Evolutionary conservation across 2,888 invertebrate genomes (phyloP), one percentile per base, ranked within the genome.

Genomic region (Diadegma fenestrale): DNA sequence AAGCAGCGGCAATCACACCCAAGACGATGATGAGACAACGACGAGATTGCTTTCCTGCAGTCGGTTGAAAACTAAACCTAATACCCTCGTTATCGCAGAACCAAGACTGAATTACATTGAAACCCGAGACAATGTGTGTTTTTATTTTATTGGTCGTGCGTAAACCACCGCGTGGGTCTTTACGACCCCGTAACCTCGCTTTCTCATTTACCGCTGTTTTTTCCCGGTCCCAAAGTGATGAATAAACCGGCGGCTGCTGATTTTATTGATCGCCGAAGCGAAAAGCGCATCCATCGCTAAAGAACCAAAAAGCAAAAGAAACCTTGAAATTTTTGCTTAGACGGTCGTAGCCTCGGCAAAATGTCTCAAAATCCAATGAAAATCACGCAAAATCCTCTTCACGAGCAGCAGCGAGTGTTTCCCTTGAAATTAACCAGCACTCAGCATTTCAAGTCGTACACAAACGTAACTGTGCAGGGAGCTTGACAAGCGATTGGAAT

Each of bases 31-130:
- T 72, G 72, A 80, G 68, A 79, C 73, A 79, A 64, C 76, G 75
- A 80, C 69, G 80, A 80, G 75, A 84, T 84, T 84, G 79, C 83
- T n/a, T 43, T n/a, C n/a, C 54, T 22, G 54, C n/a, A 84, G 83
- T 64, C 75, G 71, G 72, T 77, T 68, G 37, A 54, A 76, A 80
- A 76, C 69, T 41, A 63, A 75, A 73, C 22, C 12, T 58, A 26
- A 58, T 58, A 58, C 26, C 54, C 4, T 58, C 12, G 14, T 26
- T 26, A 58, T 26, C 26, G 26, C 54, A 26, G 3, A 14, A 5
- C 54, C 26, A 58, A 12, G 12, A 22, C 22, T 26, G 26, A 22
- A 58, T 58, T 26, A 22, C 22, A 58, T 26, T 26, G 22, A 10
- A 0, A 58, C 37, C 8, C 37, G 37, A 37, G 37, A 5, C 37